Conservation (phyloP, 2,888 invertebrate species). For the Agonum fuliginosum region DNA sequence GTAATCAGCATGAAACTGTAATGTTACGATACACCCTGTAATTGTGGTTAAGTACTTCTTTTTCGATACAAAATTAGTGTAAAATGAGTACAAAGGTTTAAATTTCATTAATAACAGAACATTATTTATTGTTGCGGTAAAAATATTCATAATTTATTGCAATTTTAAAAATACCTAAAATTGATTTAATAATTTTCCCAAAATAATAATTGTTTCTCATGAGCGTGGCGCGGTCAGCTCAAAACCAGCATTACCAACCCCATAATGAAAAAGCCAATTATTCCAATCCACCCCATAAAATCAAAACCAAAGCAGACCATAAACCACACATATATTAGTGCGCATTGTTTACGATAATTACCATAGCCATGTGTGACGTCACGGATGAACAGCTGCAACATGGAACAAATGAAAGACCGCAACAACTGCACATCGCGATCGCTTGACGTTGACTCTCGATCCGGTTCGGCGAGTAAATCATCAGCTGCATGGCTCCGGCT, state of each 20-base stretch:
- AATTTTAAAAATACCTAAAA: too few species aligned
- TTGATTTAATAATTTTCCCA: too few species aligned
- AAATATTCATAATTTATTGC: slow-evolving; percentile 9
- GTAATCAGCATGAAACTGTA: too few species aligned
- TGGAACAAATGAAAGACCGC: slow-evolving; percentile 25
- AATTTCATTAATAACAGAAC: too few species aligned
- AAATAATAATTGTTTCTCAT: slow-evolving; percentile 15
- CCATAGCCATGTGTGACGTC: slow-evolving; percentile 17
- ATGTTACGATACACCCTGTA: too few species aligned
- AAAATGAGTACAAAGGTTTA: too few species aligned
- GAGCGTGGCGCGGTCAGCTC: not conserved
- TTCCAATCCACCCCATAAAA: not conserved
- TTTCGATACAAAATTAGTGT: too few species aligned
- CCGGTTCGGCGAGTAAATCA: slow-evolving; percentile 4
- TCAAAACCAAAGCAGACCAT: not conserved
- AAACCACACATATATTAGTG: slow-evolving; percentile 1
- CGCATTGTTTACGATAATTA: slow-evolving; percentile 28
- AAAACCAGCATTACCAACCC: slow-evolving; percentile 20
- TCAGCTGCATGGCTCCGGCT: not conserved
- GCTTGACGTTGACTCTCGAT: not conserved
- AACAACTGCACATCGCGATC: slow-evolving; percentile 24
- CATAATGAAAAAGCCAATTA: slow-evolving; percentile 21
- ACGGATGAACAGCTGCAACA: slow-evolving; percentile 20
- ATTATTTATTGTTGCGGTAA: too few species aligned
- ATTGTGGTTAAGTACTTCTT: too few species aligned